Evolutionary conservation across 2,888 invertebrate genomes (phyloP), one percentile per base, ranked within the genome.

Genomic region (Homarus gammarus): DNA sequence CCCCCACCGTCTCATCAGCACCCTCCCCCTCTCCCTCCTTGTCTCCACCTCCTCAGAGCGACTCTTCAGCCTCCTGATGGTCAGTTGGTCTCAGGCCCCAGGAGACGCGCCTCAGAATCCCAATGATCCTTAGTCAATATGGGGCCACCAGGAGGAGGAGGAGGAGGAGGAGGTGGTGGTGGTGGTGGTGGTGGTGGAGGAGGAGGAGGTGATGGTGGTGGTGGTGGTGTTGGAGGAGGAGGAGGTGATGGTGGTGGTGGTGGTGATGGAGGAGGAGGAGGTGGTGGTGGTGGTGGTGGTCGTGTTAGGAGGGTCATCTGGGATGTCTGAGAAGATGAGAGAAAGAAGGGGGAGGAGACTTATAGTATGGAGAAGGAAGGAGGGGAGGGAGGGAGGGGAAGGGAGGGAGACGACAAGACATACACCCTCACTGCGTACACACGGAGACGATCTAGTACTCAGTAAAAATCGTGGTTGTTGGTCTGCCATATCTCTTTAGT

Each of bases 91-190:
- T 22, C 27, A 38, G 49, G 51, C 79, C 84, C 51, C 70, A 61
- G 49, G 86, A 86, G 86, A 68, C 78, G 22, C 78, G 38, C 79
- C 72, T 79, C 68, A 64, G 86, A 86, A 86, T 86, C 79, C 86
- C 86, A 86, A 86, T 79, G 86, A 86, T 86, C 86, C 70, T 79
- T 51, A 70, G 86, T 86, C 86, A 78, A 86, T 86, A 86, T 73
- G 79, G 72, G 68, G 33, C n/a, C 33, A 22, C 27, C 40, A n/a
- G 51, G 56, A 2, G 73, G 40, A 27, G 12, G 56, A 0, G 40
- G 56, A 40, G 84, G 56, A 0, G 31, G 75, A 38, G 84, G 33
- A 33, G 8, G 77, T 77, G 33, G 44, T 22, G 22, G 44, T 27
- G 18, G 27, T 40, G 75, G 75, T n/a, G 38, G 33, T n/a, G 36